Evolutionary conservation across 2,888 invertebrate species (phyloP), one percentile per base, ranked within the genome.

Genomic region (Ophion obscuratus): DNA sequence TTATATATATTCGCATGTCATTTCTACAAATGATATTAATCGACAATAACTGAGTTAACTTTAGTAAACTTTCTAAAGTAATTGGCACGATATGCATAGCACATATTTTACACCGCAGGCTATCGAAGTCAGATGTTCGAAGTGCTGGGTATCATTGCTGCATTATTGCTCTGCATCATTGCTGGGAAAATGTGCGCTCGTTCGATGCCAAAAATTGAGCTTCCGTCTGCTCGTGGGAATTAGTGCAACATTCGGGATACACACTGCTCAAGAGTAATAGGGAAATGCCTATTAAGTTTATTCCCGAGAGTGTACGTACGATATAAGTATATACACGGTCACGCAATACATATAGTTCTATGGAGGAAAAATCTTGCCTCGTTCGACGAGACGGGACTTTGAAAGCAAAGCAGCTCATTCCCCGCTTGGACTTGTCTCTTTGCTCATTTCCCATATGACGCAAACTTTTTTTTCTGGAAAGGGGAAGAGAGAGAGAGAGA

Each of bases 401-500:
- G 76, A 53, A 53, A 66, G 66, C 66, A 47, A 75, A 75, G 47
- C 47, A 47, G 7, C 36, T n/a, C 61, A 77, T 77, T 77, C 36
- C 67, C 17, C 77, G 77, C 40, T 68, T 68, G 14, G 57, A 75
- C 68, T 77, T 77, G 31, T 64, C 66, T 76, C 64, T 57, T 67
- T 68, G 53, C 77, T 76, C 76, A 76, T 76, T 76, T 64, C 77
- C 68, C 68, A 62, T 62, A 77, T 68, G 57, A 59, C 57, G 57
- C 76, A n/a, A 53, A 76, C 59, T 47, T 11, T 24, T 47, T 59
- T 68, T 77, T 68, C 40, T 36, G 9, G 17, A 66, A 11, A 6
- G n/a, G 61, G 11, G 27, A n/a, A 62, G 24, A 62, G 17, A 66
- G 27, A 9, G 53, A 47, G 24, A 1, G 24, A 2, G 24, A 1